phyloP scores from a whole-genome alignment of 2,888 invertebrate species.

The Nipponacmea schrenckii region DNA sequence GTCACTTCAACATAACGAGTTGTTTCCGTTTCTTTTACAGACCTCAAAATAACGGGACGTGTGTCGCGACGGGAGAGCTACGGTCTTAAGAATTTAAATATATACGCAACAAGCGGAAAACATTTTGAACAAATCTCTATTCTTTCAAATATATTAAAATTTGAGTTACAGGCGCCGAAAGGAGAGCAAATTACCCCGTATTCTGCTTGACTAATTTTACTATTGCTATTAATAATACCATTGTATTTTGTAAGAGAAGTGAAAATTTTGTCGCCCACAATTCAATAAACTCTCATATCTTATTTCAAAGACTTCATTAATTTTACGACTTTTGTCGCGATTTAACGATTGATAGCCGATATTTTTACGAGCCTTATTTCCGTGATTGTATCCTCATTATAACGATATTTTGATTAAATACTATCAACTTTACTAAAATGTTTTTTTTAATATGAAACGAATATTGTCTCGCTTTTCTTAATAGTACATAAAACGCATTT shows the following conservation, averaged over 20 bases:
- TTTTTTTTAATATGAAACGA: too few relatives aligned
- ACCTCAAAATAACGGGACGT: background rate
- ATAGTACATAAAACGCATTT: too few relatives aligned
- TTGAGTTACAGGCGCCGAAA: background rate
- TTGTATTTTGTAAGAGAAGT: background rate
- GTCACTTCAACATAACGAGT: background rate
- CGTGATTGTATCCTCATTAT: too few relatives aligned
- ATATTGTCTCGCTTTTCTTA: too few relatives aligned
- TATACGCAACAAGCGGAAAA: background rate
- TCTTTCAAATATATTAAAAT: conserved; percentile 1
- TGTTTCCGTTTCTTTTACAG: background rate
- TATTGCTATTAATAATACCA: background rate
- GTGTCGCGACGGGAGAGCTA: conserved; percentile 5
- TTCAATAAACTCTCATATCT: background rate
- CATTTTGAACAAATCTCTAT: background rate
- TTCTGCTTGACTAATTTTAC: background rate
- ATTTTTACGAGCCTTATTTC: background rate
- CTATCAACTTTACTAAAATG: too few relatives aligned
- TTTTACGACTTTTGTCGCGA: background rate
- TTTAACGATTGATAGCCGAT: background rate
- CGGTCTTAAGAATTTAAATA: background rate
- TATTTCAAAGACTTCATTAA: background rate
- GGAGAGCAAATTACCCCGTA: background rate
- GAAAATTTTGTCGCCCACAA: background rate
- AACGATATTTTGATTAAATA: too few relatives aligned